Evolutionary conservation across 2,888 invertebrate species (phyloP).

Genomic region (Alsophila aescularia): DNA sequence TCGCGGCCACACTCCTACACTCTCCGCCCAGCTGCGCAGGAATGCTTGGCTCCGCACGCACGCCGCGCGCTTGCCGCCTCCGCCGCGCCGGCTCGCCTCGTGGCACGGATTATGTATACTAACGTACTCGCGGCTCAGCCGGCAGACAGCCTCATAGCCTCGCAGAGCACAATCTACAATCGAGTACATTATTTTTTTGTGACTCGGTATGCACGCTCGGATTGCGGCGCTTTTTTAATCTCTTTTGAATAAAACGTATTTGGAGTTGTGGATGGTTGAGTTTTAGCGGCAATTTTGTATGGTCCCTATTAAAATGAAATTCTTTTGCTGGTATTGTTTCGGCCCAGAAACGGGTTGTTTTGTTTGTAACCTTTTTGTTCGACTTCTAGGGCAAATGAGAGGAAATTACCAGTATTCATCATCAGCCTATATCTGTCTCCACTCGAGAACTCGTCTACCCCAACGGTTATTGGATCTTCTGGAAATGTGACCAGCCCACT

Average conservation of each 20-base stretch:
- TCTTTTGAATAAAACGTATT: conserved; percentile 18
- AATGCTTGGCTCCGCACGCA: conserved; percentile 43
- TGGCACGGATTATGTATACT: no score
- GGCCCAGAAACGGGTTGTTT: not conserved
- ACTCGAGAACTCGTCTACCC: no score
- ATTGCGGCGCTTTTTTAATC: conserved; percentile 25
- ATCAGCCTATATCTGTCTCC: no score
- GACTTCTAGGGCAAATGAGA: not conserved
- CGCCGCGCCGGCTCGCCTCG: not conserved
- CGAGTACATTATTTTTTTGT: conserved; percentile 28
- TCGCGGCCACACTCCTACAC: conserved; percentile 53
- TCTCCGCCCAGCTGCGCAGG: conserved; percentile 71
- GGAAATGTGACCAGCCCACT: no score
- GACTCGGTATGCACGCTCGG: conserved; percentile 20
- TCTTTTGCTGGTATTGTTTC: not conserved
- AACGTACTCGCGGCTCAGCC: not conserved
- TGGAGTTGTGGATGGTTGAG: not conserved
- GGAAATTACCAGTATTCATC: no score
- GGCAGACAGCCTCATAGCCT: not conserved
- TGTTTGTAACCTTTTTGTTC: not conserved
- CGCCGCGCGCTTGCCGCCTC: conserved; percentile 13
- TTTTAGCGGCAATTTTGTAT: not conserved
- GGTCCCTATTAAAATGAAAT: not conserved
- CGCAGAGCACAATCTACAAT: conserved; percentile 14
- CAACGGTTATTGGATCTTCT: no score